Percentiles rank a stretch among this genome's conserved stretches.
These are phyloP conservation scores for Chelmon rostratus DNA, from an alignment of 2,797 vertebrate genomes.

Conservation along the genomic window DNA sequence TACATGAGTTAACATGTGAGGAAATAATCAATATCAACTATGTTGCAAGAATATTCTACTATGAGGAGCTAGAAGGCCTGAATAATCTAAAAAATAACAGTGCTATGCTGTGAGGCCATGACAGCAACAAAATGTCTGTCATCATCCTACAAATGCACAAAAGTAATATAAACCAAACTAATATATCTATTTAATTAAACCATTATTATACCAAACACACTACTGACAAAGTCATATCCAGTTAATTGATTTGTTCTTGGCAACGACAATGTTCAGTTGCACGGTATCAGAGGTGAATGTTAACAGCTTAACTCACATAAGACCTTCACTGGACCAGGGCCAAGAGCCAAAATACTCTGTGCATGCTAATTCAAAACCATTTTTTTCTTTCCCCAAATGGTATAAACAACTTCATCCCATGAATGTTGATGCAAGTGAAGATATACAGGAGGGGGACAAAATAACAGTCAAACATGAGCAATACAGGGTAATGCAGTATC, in stretches of 20 bases:
- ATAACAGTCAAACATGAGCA: not conserved
- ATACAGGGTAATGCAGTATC: not conserved
- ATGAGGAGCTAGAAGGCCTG: not conserved
- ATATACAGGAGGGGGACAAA: not conserved
- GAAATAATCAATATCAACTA: not conserved
- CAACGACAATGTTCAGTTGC: conserved; percentile 24
- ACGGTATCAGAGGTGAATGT: conserved; percentile 43
- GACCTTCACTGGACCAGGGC: conserved; percentile 29
- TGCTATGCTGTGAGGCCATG: not conserved
- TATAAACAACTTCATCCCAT: conserved; percentile 35
- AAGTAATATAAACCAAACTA: not conserved
- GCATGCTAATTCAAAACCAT: conserved; percentile 34
- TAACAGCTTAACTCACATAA: conserved; percentile 40
- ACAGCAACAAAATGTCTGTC: not conserved
- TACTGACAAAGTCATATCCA: conserved; percentile 2
- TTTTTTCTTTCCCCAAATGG: conserved; percentile 6
- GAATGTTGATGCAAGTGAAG: conserved; percentile 25
- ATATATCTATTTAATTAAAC: conserved; percentile 23
- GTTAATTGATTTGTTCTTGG: conserved; percentile 46
- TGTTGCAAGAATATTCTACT: not conserved
- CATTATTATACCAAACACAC: conserved; percentile 21
- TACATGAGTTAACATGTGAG: not conserved
- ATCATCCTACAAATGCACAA: not conserved
- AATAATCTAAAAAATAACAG: not conserved
- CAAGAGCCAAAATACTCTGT: conserved; percentile 13